phyloP scores from a whole-genome alignment of 2,797 vertebrate genomes.

The Sciurus vulgaris region DNA sequence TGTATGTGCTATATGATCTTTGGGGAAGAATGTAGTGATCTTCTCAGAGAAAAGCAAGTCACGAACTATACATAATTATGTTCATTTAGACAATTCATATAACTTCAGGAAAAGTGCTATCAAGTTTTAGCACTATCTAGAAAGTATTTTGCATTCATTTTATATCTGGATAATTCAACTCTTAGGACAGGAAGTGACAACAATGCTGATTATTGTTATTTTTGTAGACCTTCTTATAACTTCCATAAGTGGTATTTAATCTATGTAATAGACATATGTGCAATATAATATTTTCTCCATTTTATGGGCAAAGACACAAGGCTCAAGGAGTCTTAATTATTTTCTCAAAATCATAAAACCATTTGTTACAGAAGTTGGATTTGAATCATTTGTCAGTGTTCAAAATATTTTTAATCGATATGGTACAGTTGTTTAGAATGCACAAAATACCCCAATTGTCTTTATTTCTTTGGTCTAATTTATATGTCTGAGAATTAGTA shows the following conservation, averaged over 20 bases:
- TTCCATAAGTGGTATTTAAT: background rate
- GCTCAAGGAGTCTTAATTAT: background rate
- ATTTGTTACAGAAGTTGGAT: background rate
- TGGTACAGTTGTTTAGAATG: background rate
- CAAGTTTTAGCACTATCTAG: slow-evolving; percentile 8
- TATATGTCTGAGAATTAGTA: background rate
- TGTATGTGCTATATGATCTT: background rate
- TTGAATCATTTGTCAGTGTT: background rate
- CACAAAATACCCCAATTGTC: background rate
- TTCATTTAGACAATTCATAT: slow-evolving; percentile 5
- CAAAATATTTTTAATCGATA: background rate
- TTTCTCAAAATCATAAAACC: background rate
- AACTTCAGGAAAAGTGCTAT: slow-evolving; percentile 38
- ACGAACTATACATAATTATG: slow-evolving; percentile 13
- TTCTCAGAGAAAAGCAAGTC: slow-evolving; percentile 21
- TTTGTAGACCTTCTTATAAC: background rate
- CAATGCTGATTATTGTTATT: background rate
- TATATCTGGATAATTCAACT: background rate
- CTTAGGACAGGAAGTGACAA: background rate
- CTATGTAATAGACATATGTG: background rate
- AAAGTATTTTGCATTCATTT: background rate
- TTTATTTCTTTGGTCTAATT: background rate
- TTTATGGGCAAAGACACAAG: background rate
- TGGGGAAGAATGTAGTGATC: background rate
- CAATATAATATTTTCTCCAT: background rate